A percentile compares a stretch with the other conserved stretches of the same genome.
Conservation (phyloP, 2,888 invertebrate species). For the Eudemis profundana region DNA sequence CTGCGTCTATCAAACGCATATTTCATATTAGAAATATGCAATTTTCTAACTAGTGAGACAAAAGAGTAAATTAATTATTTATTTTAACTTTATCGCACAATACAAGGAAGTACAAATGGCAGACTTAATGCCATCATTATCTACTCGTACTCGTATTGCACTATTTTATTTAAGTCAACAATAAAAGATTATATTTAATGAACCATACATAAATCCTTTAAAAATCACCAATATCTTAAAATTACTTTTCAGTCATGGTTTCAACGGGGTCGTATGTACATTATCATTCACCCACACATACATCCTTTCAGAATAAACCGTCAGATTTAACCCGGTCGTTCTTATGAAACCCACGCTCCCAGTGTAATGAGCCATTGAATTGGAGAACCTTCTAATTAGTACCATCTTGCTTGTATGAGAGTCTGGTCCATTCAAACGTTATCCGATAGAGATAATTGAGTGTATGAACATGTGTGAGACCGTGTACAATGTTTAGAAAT, state of each 20-base stretch:
- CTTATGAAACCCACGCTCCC: slow-evolving; percentile 33
- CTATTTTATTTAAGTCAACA: no score
- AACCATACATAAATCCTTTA: no score
- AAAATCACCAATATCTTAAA: not conserved
- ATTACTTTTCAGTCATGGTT: not conserved
- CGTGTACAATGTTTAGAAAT: slow-evolving; percentile 33
- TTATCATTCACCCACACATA: slow-evolving; percentile 7
- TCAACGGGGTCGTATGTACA: not conserved
- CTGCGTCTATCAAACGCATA: no score
- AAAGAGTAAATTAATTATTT: no score
- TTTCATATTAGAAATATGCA: no score
- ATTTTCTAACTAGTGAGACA: no score
- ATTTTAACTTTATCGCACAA: no score
- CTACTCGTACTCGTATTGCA: no score
- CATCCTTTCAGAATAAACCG: slow-evolving; percentile 17
- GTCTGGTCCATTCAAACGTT: slow-evolving; percentile 71
- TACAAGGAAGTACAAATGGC: no score
- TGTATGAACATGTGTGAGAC: slow-evolving; percentile 40
- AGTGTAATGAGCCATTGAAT: slow-evolving; percentile 71
- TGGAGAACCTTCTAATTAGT: slow-evolving; percentile 69
- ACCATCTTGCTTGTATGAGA: slow-evolving; percentile 69
- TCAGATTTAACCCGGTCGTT: slow-evolving; percentile 36
- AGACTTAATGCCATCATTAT: no score
- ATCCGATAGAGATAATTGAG: slow-evolving; percentile 75
- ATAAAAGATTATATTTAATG: no score